These are phyloP conservation scores for Lacerta viridis DNA, from an alignment of 2,797 vertebrate species.

Conservation along the genomic window DNA sequence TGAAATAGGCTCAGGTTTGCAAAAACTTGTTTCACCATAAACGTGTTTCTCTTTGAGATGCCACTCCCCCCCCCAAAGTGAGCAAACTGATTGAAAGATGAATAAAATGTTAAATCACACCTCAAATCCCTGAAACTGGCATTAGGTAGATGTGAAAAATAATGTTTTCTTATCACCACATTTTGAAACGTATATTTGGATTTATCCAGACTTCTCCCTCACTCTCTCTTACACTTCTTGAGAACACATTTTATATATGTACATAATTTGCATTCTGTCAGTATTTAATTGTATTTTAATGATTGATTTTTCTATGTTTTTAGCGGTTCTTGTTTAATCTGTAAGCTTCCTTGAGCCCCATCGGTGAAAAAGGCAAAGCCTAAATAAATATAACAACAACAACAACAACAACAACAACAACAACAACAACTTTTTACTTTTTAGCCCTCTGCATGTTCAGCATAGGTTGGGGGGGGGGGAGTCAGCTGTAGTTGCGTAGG, in stretches of 20 bases:
- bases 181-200: neutral
- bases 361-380: no score
- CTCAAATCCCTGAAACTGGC: neutral
- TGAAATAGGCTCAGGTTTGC: neutral
- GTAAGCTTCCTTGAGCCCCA: no score
- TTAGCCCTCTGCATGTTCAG: neutral
- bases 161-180: neutral
- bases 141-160: neutral
- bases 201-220: neutral
- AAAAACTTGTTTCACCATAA: constrained; percentile 8
- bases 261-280: no score
- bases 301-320: no score
- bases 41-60: neutral
- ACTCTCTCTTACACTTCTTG: neutral
- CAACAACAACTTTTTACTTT: neutral
- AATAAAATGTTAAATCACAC: neutral
- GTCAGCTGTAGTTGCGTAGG: neutral
- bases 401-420: no score
- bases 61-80: neutral
- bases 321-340: no score
- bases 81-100: neutral
- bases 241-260: neutral
- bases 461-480: neutral
- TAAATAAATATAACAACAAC: no score
- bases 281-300: no score